Evolutionary conservation across 2,797 vertebrate species (phyloP).

Genomic region (Betta splendens): DNA sequence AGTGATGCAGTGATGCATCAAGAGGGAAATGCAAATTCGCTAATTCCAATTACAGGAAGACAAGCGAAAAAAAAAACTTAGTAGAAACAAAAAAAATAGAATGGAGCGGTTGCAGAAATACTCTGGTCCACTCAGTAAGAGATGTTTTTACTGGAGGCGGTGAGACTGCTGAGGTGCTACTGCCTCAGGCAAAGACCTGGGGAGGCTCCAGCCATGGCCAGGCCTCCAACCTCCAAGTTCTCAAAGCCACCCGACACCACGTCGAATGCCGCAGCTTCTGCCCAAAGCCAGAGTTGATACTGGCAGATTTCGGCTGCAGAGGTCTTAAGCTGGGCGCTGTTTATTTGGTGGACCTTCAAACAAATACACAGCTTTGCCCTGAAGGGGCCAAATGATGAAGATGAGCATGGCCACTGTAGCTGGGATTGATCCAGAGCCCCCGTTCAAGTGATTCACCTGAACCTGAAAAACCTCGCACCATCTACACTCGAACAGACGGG

Average conservation of each 20-base stretch:
- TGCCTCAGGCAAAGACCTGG: constrained; percentile 49
- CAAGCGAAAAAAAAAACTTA: too few relatives aligned
- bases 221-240: constrained; percentile 36
- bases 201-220: constrained; percentile 23
- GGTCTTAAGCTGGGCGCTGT: constrained; percentile 23
- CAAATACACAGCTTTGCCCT: constrained; percentile 7
- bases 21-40: too few relatives aligned
- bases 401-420: constrained; percentile 8
- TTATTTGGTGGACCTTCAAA: constrained; percentile 50
- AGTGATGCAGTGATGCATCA: too few relatives aligned
- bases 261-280: constrained; percentile 29
- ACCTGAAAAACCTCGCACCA: constrained; percentile 9
- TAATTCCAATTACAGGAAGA: too few relatives aligned
- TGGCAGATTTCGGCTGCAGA: constrained; percentile 43
- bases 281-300: constrained; percentile 45
- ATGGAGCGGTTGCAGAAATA: constrained; percentile 13
- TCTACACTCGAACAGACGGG: too few relatives aligned
- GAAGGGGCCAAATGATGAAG: constrained; percentile 16
- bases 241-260: constrained; percentile 38
- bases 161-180: constrained; percentile 24
- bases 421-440: constrained; percentile 17
- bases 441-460: constrained; percentile 15
- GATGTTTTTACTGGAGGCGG: constrained; percentile 40
- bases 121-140: constrained; percentile 26
- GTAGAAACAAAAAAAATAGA: not conserved